phyloP scores from a whole-genome alignment of 2,113 vertebrate species.

The Myodes glareolus region DNA sequence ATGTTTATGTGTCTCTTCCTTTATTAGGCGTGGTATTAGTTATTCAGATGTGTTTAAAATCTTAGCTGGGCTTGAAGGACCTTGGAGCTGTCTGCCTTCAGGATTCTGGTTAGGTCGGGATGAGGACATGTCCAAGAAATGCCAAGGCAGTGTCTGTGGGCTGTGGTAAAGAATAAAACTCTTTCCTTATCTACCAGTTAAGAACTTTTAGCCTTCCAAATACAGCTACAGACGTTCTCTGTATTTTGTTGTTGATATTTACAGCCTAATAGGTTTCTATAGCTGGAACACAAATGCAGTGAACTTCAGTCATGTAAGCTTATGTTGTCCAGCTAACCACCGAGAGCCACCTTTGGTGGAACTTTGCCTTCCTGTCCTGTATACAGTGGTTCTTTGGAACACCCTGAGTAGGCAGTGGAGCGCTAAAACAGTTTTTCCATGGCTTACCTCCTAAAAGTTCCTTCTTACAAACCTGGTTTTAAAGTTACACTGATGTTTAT shows the following conservation, averaged over 20 bases:
- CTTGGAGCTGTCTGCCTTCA: not conserved
- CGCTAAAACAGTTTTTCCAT: not conserved
- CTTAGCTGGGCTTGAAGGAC: not conserved
- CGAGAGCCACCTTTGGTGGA: not conserved
- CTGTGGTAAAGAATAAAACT: not conserved
- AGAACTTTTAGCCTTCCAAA: not conserved
- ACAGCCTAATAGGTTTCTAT: not conserved
- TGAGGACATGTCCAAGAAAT: not conserved
- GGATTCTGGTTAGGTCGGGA: constrained; percentile 1
- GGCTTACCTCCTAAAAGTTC: not conserved
- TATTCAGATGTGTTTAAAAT: not conserved
- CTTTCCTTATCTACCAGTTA: not conserved
- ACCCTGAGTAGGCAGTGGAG: not conserved
- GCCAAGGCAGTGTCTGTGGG: not conserved
- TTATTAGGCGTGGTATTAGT: constrained; percentile 1
- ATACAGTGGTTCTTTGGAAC: not conserved
- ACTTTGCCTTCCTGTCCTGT: not conserved
- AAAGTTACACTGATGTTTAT: constrained; percentile 14
- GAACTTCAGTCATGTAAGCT: not conserved
- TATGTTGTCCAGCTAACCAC: not conserved
- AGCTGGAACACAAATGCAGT: not conserved
- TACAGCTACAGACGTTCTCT: not conserved
- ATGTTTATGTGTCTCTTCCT: not conserved
- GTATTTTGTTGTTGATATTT: not conserved
- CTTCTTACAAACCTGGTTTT: not conserved